These are phyloP conservation scores for Austrofundulus limnaeus DNA, from an alignment of 2,113 vertebrate species.

Conservation along the genomic window DNA sequence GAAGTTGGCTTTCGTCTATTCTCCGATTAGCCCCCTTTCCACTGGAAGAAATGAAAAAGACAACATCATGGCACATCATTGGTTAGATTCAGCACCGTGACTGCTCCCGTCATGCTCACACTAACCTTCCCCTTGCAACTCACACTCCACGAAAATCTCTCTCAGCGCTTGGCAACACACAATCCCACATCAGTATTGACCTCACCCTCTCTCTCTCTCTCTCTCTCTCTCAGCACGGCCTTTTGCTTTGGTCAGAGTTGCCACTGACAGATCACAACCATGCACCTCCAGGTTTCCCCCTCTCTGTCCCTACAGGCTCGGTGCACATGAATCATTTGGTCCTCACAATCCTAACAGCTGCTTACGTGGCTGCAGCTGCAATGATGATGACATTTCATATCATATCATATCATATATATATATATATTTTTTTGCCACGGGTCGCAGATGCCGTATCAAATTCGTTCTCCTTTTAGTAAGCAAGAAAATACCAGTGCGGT, in stretches of 20 bases:
- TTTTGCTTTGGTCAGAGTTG: constrained; percentile 22
- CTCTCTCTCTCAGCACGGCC: neutral
- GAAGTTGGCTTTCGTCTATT: constrained; percentile 11
- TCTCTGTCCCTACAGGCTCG: constrained; percentile 13
- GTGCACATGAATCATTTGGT: constrained; percentile 42
- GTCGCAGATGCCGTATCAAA: constrained; percentile 51
- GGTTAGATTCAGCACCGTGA: constrained; percentile 35
- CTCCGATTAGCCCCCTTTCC: constrained; percentile 11
- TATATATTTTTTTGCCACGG: constrained; percentile 62
- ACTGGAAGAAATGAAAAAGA: constrained; percentile 16
- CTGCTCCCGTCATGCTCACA: constrained; percentile 42
- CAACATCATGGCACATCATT: constrained; percentile 19
- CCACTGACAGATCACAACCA: constrained; percentile 29
- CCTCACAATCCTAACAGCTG: constrained; percentile 24
- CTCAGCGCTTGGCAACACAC: constrained; percentile 19
- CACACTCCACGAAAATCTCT: constrained; percentile 16
- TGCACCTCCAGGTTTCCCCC: constrained; percentile 32
- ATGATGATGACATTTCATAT: constrained; percentile 43
- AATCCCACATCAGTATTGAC: constrained; percentile 32
- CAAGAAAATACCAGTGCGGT: neutral
- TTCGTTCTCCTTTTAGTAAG: constrained; percentile 16
- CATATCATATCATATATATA: too few species aligned
- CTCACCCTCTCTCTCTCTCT: constrained; percentile 22
- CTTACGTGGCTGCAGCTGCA: constrained; percentile 10
- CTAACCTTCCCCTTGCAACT: constrained; percentile 28